Base-by-base conservation (phyloP, 2,113 vertebrate genomes). In the Ifrita kowaldi region DNA sequence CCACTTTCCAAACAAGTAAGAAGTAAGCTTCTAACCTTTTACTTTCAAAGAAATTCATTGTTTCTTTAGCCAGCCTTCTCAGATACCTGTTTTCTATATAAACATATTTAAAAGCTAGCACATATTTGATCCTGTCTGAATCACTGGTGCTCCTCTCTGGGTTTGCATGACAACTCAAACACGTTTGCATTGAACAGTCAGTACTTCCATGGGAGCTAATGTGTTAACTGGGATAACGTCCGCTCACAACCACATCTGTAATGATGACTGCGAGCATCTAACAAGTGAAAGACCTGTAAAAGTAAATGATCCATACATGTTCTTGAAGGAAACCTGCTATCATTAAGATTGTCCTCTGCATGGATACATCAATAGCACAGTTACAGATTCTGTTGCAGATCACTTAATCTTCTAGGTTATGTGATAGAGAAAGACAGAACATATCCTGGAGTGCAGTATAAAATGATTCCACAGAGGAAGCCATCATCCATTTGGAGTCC, bases 401-500 rank as follows among this genome's bases (percentile, higher is more conserved):
- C 59, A 85, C 89, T 95, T 97, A 39, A 87, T 93, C 67, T 79
- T 97, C 92, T 93, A 92, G 77, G 57, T 90, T 93, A 94, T n/a
- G 4, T 41, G 19, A 67, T 68, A 83, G n/a, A 73, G 71, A 28
- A 93, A 97, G 76, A 89, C 46, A 88, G 85, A 85, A 71, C 41
- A 84, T 95, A 55, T 75, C 78, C 67, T 73, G n/a, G 59, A 87
- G 35, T 76, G 52, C 18, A 76, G 68, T 55, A 90, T 85, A 60
- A 89, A 95, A 79, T 33, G 12, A 81, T 87, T 91, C 86, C 33
- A 39, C n/a, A 50, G 59, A 70, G 59, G 84, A 91, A 96, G 28
- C 4, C 37, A 60, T 75, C 56, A 95, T 62, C 39, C 35, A 85
- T 35, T n/a, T 68, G 49, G 35, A 42, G 88, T 88, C 80, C 56